phyloP scores from a whole-genome alignment of 1,140 invertebrate genomes.

The Zaprionus nigranus region DNA sequence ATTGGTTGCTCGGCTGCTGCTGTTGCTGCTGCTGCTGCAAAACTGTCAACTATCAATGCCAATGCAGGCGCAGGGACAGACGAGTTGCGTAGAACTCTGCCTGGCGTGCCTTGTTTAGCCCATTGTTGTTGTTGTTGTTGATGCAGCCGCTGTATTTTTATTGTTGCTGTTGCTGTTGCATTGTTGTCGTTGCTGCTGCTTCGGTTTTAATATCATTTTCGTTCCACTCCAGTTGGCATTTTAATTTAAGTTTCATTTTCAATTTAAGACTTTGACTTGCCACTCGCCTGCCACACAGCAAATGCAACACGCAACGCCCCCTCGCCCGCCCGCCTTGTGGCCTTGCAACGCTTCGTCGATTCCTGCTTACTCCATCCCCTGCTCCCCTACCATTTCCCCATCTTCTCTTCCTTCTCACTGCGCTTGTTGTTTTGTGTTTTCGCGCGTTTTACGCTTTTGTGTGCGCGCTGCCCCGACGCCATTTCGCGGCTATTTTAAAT shows the following conservation, averaged over 20 bases:
- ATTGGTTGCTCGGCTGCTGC: slow-evolving; percentile 28
- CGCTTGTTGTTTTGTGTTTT: slow-evolving; percentile 71
- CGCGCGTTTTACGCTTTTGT: slow-evolving; percentile 75
- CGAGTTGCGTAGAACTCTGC: slow-evolving; percentile 3
- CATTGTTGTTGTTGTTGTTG: slow-evolving; percentile 23
- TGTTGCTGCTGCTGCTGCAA: slow-evolving; percentile 18
- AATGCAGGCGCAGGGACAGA: slow-evolving; percentile 62
- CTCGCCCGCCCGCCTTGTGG: slow-evolving; percentile 15
- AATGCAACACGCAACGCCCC: slow-evolving; percentile 46
- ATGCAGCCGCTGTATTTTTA: slow-evolving; percentile 32
- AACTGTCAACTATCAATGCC: slow-evolving; percentile 75
- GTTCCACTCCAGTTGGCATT: slow-evolving; percentile 82
- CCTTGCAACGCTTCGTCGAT: slow-evolving; percentile 13
- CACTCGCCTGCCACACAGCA: slow-evolving; percentile 60
- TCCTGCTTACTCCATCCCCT: background rate
- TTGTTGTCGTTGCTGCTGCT: slow-evolving; percentile 53
- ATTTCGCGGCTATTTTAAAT: slow-evolving; percentile 79
- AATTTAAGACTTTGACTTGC: slow-evolving; percentile 82
- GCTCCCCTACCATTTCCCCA: slow-evolving; percentile 16
- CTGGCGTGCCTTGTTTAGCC: slow-evolving; percentile 15
- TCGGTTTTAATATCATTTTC: slow-evolving; percentile 82
- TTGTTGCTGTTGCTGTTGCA: slow-evolving; percentile 38
- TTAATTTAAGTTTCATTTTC: slow-evolving; percentile 83
- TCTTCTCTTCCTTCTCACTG: slow-evolving; percentile 6
- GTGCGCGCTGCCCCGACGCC: slow-evolving; percentile 48